Percentiles rank a stretch among this genome's conserved stretches.
Evolutionary conservation across 2,113 vertebrate species (phyloP).

Genomic region (Actenoides lindsayi): DNA sequence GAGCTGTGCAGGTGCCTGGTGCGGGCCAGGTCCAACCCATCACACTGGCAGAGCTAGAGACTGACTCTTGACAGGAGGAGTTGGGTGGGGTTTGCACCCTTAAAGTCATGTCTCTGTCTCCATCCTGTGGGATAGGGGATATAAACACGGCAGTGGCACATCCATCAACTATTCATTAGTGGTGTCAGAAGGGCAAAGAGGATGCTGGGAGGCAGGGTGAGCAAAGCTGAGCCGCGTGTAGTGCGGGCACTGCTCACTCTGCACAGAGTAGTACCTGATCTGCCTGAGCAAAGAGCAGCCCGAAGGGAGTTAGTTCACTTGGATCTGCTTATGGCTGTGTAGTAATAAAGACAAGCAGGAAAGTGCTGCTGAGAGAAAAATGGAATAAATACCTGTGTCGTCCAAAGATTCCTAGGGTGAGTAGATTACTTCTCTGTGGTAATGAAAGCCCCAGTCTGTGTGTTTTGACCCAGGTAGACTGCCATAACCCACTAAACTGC

Average conservation of each 20-base stretch:
- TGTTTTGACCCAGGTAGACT: not conserved
- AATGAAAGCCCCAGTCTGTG: not conserved
- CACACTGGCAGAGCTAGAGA: not conserved
- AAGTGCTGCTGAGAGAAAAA: not conserved
- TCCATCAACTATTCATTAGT: not conserved
- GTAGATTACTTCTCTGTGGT: not conserved
- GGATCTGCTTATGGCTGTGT: not conserved
- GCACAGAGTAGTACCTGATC: too few species aligned
- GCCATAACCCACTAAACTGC: not conserved
- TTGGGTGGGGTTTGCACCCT: not conserved
- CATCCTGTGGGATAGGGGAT: not conserved
- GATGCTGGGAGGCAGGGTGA: not conserved
- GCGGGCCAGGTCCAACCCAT: not conserved
- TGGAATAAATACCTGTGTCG: not conserved
- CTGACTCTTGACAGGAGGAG: not conserved
- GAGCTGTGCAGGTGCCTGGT: not conserved
- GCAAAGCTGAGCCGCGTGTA: accelerated
- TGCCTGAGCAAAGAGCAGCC: not conserved
- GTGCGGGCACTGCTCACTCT: not conserved
- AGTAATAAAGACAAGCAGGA: not conserved
- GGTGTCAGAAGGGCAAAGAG: not conserved
- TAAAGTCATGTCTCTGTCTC: not conserved
- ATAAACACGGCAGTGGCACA: not conserved
- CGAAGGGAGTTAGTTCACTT: not conserved
- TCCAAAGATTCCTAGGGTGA: not conserved